These are phyloP conservation scores for Delphinapterus leucas DNA, from an alignment of 2,113 vertebrate genomes.

Conservation along the genomic window DNA sequence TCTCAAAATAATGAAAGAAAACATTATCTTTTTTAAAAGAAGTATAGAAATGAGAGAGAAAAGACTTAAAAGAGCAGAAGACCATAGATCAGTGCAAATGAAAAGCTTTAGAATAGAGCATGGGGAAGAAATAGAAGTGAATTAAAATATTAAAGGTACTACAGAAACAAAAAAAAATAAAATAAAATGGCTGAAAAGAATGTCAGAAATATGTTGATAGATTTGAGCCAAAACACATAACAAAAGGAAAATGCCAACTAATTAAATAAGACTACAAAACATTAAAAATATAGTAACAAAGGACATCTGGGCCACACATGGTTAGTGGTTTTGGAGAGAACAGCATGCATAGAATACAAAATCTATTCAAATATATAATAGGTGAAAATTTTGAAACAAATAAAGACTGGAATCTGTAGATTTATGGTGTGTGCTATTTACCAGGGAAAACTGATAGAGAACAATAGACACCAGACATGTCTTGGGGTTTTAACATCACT, in stretches of 20 bases:
- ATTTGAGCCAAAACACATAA: background rate
- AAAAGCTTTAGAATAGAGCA: background rate
- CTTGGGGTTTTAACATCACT: background rate
- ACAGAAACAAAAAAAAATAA: background rate
- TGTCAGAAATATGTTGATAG: background rate
- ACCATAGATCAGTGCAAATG: background rate
- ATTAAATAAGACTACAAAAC: background rate
- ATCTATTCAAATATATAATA: background rate
- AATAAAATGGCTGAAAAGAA: background rate
- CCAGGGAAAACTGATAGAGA: background rate
- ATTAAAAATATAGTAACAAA: background rate
- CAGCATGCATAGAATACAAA: background rate
- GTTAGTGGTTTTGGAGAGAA: background rate
- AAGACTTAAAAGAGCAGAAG: background rate
- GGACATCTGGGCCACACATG: slow-evolving; percentile 28
- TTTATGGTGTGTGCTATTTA: background rate
- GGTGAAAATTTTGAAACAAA: background rate
- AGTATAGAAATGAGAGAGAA: background rate
- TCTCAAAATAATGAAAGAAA: background rate
- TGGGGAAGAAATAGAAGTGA: background rate
- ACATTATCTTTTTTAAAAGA: background rate
- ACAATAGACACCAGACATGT: background rate
- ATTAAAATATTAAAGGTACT: background rate
- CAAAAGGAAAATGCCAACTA: slow-evolving; percentile 38
- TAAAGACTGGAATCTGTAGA: background rate